Base-by-base conservation (phyloP, 2,888 invertebrate species). In the Noctua fimbriata region DNA sequence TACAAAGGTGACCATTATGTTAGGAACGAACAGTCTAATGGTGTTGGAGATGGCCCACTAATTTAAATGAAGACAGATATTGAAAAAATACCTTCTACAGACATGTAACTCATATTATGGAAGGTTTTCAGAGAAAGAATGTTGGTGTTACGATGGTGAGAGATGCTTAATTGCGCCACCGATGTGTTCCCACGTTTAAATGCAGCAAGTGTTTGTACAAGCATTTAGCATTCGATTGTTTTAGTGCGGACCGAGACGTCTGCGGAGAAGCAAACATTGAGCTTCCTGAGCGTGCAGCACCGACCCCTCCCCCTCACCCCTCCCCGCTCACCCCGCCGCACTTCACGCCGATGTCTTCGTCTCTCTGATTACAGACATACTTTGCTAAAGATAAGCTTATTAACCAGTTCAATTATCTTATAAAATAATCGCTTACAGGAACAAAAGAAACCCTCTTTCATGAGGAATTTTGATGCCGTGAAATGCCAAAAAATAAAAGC, bases 221-320 rank as follows among this genome's bases (percentile, higher is more conserved):
- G 92, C 95, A 94, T 95, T 97, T 97, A 97, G 96, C 97, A 95
- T 95, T 96, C 95, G 97, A 97, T 97, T 97, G 96, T 97, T 95
- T 97, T 96, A 96, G 96, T 95, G 96, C 94, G 94, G 94, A 93
- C 94, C 93, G 94, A 95, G 95, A 95, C 94, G 94, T 95, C 95
- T 94, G 94, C 93, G 91, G 93, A 91, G 93, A 94, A 92, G 94
- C 93, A 96, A 96, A 96, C 95, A 96, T 93, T 92, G 92, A 91
- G 93, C 93, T 95, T 94, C 95, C 94, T 95, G 93, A 92, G 90
- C 91, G 88, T 76, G 80, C 89, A 85, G 87, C 85, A 76, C 66
- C 71, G 81, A 87, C 77, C 78, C 78, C 86, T 78, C 73, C 78
- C 86, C 73, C 82, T 18, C 47, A 7, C 18, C 28, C 69, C 21